Conservation (phyloP, 2,888 invertebrate genomes). For the Ferdinandea cuprea region DNA sequence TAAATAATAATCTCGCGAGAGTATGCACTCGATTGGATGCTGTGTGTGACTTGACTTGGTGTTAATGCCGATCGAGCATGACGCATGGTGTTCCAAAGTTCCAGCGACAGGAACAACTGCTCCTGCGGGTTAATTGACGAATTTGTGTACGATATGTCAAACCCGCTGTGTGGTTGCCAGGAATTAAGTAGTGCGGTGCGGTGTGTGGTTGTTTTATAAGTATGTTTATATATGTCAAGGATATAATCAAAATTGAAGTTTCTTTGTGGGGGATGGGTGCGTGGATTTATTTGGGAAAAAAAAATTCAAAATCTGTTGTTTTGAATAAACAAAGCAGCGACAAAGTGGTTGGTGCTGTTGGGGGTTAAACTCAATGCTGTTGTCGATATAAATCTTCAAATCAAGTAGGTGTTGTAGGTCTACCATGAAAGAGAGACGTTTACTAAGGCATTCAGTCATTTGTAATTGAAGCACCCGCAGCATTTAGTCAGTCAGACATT, state of each 20-base stretch:
- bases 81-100: conserved; percentile 61
- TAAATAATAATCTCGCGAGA: conserved; percentile 66
- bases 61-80: conserved; percentile 69
- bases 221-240: conserved; percentile 72
- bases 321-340: conserved; percentile 54
- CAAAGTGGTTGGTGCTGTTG: no score
- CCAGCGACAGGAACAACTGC: conserved; percentile 41
- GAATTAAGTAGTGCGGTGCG: conserved; percentile 35
- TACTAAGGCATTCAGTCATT: background rate
- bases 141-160: conserved; percentile 51
- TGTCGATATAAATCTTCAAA: conserved; percentile 45
- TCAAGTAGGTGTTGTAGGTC: conserved; percentile 21
- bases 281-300: conserved; percentile 37
- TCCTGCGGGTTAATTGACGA: conserved; percentile 69
- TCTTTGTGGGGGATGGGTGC: conserved; percentile 63
- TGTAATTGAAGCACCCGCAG: conserved; percentile 50
- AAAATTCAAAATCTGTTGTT: no score
- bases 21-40: conserved; percentile 50
- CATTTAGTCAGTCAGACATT: no score
- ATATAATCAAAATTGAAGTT: conserved; percentile 71
- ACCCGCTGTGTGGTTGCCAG: conserved; percentile 40
- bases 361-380: conserved; percentile 22
- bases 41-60: conserved; percentile 35
- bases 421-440: conserved; percentile 26
- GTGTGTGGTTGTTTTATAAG: conserved; percentile 11